Percentiles rank a stretch among this genome's conserved stretches.
Evolutionary conservation across 2,113 vertebrate genomes (phyloP).

Genomic region (Maccullochella peelii): DNA sequence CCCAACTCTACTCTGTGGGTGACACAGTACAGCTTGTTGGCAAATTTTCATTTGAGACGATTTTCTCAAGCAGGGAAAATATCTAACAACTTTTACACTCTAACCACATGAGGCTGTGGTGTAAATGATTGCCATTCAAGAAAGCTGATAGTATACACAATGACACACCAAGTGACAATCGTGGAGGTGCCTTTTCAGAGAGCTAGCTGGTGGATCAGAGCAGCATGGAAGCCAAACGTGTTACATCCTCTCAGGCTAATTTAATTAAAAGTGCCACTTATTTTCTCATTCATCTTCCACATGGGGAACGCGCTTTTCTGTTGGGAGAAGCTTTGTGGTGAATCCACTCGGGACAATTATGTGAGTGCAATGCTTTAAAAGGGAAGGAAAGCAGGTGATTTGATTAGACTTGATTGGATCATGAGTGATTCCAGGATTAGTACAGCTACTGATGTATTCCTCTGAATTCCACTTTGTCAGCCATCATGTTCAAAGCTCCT

Average conservation of each 20-base stretch:
- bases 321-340: constrained; percentile 4
- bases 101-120: not conserved
- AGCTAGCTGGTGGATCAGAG: constrained; percentile 34
- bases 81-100: not conserved
- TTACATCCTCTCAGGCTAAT: constrained; percentile 40
- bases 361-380: not conserved
- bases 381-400: not conserved
- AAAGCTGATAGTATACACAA: not conserved
- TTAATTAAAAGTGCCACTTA: constrained; percentile 46
- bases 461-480: not conserved
- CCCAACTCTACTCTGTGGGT: not conserved
- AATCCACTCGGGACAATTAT: constrained; percentile 5
- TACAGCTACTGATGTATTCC: not conserved
- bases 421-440: not conserved
- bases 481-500: not conserved
- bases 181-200: not conserved
- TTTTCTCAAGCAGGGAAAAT: not conserved
- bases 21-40: not conserved
- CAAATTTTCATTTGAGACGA: not conserved
- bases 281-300: constrained; percentile 38
- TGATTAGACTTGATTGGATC: constrained; percentile 7
- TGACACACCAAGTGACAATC: not conserved
- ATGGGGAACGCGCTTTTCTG: constrained; percentile 6
- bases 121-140: constrained; percentile 1
- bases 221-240: constrained; percentile 21